Conservation (phyloP, 2,113 vertebrate species). For the Polyodon spathula region DNA sequence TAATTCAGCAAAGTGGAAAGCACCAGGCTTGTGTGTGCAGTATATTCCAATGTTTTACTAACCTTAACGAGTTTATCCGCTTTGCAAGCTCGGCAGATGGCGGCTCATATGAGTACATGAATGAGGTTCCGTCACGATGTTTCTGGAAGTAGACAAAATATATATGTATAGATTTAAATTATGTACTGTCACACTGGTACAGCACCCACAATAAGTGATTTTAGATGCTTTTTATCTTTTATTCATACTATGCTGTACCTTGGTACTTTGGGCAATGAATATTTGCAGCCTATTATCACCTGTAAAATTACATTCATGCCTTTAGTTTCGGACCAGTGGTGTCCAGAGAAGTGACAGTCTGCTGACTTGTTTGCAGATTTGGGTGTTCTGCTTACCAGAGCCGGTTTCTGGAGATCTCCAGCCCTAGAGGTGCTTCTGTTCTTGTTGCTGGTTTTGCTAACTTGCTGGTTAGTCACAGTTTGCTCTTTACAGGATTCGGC, state of each 20-base stretch:
- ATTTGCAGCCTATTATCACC: neutral
- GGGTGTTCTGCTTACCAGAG: too few relatives aligned
- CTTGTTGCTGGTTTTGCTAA: too few relatives aligned
- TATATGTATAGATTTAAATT: neutral
- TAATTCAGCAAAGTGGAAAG: neutral
- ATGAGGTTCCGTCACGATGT: constrained; percentile 27
- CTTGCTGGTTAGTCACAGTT: too few relatives aligned
- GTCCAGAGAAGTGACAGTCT: too few relatives aligned
- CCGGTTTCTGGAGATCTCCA: too few relatives aligned
- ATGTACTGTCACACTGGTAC: neutral
- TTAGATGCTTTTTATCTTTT: neutral
- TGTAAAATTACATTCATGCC: neutral
- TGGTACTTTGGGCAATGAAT: neutral
- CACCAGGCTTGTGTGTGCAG: neutral
- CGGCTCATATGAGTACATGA: constrained; percentile 14
- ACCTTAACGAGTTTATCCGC: constrained; percentile 13
- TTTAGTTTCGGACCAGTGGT: neutral
- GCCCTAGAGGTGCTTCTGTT: too few relatives aligned
- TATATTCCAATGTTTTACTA: constrained; percentile 5
- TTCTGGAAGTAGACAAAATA: constrained; percentile 6
- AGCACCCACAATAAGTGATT: constrained; percentile 7
- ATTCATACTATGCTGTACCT: neutral
- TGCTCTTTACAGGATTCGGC: too few relatives aligned
- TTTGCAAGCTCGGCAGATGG: constrained; percentile 12
- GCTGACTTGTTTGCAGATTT: too few relatives aligned